Base-by-base conservation (phyloP, 2,888 invertebrate species). In the Drosophila incognita region DNA sequence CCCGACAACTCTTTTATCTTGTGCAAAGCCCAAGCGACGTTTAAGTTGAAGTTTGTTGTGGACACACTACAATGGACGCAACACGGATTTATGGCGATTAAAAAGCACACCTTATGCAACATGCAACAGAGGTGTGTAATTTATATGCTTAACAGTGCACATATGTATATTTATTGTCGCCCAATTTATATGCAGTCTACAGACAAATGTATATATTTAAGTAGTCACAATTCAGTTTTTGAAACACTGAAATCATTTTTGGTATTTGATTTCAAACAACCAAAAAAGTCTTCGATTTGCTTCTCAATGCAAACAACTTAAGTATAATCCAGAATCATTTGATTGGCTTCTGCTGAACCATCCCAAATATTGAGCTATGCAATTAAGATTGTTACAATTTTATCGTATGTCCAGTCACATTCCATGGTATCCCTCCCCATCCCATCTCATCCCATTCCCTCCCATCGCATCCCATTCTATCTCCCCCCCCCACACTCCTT, bases 1-100 rank as follows among this genome's bases (percentile, higher is more conserved):
- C 29, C 10, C 40, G 51, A 29, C 68, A 29, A 57, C 61, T 63
- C 66, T 76, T 83, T 80, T 80, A 80, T 80, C 80, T 80, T 76
- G 60, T 75, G 76, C 71, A 82, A 75, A 71, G 71, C 70, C 56
- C 63, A 66, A 49, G 63, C 64, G 65, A 76, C 76, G 83, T 83
- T 71, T 48, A 83, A 76, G 72, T 46, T 46, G 15, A 46, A 24
- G 46, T 46, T 75, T 80, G 81, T 83, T 71, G 59, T 62, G 65
- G 57, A 51, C 67, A 65, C 42, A 24, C 58, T 52, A 78, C 78
- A 72, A 72, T 78, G 78, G 78, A 64, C 58, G 59, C 61, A 27
- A 72, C 72, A 67, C 65, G 67, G 61, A 78, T 78, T 78, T 72
- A 78, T 81, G 64, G 78, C 67, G 64, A 49, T 81, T 77, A 78